Base-by-base conservation (phyloP, 2,888 invertebrate species). In the Drosophila pseudotalamancana region DNA sequence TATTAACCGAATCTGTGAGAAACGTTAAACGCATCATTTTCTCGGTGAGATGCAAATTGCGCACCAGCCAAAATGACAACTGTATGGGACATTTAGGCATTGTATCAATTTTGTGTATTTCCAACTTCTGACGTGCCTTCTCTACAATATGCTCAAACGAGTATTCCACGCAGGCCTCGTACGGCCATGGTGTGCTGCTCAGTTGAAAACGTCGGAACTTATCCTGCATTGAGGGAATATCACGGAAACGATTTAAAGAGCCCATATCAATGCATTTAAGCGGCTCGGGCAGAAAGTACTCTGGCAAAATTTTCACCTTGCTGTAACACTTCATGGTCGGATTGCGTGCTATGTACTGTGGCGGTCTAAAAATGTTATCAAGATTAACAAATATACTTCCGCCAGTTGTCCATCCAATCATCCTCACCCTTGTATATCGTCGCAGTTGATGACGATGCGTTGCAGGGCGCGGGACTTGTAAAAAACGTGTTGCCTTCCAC, bases 1-100 rank as follows among this genome's bases (percentile, higher is more conserved):
- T 94, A 71, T 95, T 93, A 0, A 95, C 94, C 23, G 94, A 94
- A 90, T 96, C 93, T 40, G 95, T 93, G 69, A 92, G 91, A 63
- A 97, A 93, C 48, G 96, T 92, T 11, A 92, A 91, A 23, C 95
- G 90, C 74, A 95, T 92, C 78, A 94, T 93, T 14, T 91, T 91
- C 76, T 95, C 94, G 46, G 93, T 93, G 14, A 96, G 90, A 27
- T 95, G 95, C 45, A 96, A 92, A 91, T 95, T 96, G 70, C 95
- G 95, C 9, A 95, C 95, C 49, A 96, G 93, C 96, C 97, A 97
- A 90, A 94, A 97, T 0, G 96, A 96, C 66, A 97, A 91, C 61
- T 94, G 94, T 6, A 93, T 92, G 0, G 95, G 94, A 91, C 95
- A 95, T 32, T 91, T 91, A 4, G 95, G 95, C 90, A 95, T 92